Percentiles rank a stretch among this genome's conserved stretches.
These are phyloP conservation scores for Theristicus caerulescens DNA, from an alignment of 2,113 vertebrate genomes.

Conservation along the genomic window DNA sequence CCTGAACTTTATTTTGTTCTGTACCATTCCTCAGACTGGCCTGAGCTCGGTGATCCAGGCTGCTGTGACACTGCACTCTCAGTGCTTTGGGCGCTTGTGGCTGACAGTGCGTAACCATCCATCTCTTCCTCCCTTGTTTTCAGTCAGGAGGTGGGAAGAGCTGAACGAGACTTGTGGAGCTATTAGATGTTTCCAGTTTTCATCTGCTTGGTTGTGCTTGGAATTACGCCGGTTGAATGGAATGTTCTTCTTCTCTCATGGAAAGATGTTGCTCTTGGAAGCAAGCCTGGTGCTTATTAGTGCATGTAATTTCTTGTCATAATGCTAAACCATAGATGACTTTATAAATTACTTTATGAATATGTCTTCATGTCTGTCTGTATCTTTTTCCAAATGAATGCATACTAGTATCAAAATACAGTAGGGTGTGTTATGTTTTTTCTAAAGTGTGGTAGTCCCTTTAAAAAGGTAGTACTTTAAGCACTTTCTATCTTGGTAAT, in stretches of 20 bases:
- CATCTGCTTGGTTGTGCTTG: background rate
- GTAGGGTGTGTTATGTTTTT: background rate
- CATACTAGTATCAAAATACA: background rate
- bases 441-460: background rate
- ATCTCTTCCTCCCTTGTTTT: background rate
- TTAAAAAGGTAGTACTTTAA: background rate
- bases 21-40: background rate
- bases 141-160: background rate
- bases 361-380: background rate
- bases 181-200: background rate
- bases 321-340: background rate
- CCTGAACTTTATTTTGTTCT: background rate
- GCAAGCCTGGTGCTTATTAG: background rate
- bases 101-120: rapidly evolving
- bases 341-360: background rate
- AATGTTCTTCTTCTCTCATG: background rate
- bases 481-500: background rate
- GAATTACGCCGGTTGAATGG: background rate
- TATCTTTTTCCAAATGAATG: background rate
- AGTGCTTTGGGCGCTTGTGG: rapidly evolving
- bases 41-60: background rate
- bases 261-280: background rate
- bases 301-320: background rate
- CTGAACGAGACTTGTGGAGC: rapidly evolving
- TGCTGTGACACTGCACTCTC: rapidly evolving